Percentiles rank a stretch among this genome's conserved stretches.
These are phyloP conservation scores for Trochalopteron elliotii DNA, from an alignment of 2,113 vertebrate genomes.

Conservation along the genomic window DNA sequence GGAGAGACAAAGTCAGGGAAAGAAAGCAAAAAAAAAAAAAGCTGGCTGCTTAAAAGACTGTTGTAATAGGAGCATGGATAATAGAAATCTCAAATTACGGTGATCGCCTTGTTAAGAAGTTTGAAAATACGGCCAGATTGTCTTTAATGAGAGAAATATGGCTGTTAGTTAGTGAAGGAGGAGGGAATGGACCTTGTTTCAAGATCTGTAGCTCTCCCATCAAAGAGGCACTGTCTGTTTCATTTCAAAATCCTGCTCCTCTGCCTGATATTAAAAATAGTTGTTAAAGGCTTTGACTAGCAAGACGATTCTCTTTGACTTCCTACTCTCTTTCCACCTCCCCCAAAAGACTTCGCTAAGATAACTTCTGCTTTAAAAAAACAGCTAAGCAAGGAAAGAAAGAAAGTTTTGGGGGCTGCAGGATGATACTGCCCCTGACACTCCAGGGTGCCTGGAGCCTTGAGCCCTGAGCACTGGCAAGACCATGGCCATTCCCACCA, in stretches of 20 bases:
- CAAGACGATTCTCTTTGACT: slow-evolving; percentile 68
- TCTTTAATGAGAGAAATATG: slow-evolving; percentile 80
- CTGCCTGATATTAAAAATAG: slow-evolving; percentile 74
- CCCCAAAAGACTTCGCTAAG: slow-evolving; percentile 24
- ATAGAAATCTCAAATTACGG: slow-evolving; percentile 78
- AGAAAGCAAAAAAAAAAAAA: slow-evolving; percentile 39
- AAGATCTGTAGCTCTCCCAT: slow-evolving; percentile 69
- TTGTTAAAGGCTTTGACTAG: slow-evolving; percentile 73
- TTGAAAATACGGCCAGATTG: slow-evolving; percentile 73
- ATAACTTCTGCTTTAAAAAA: slow-evolving; percentile 52
- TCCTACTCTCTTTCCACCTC: slow-evolving; percentile 57
- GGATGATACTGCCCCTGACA: neutral
- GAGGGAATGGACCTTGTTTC: slow-evolving; percentile 75
- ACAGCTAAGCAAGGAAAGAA: slow-evolving; percentile 7
- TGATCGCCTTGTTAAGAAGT: slow-evolving; percentile 76
- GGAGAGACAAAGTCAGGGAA: slow-evolving; percentile 82
- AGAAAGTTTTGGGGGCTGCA: neutral
- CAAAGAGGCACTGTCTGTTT: slow-evolving; percentile 68
- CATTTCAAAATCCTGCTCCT: slow-evolving; percentile 73
- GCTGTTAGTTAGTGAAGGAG: slow-evolving; percentile 74
- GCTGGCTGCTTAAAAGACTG: slow-evolving; percentile 57
- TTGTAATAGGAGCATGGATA: slow-evolving; percentile 76
- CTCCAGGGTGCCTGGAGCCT: neutral
- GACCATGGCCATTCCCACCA: accelerated
- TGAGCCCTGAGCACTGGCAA: neutral